phyloP scores from a whole-genome alignment of 1,140 invertebrate genomes.

The Ostrea edulis region DNA sequence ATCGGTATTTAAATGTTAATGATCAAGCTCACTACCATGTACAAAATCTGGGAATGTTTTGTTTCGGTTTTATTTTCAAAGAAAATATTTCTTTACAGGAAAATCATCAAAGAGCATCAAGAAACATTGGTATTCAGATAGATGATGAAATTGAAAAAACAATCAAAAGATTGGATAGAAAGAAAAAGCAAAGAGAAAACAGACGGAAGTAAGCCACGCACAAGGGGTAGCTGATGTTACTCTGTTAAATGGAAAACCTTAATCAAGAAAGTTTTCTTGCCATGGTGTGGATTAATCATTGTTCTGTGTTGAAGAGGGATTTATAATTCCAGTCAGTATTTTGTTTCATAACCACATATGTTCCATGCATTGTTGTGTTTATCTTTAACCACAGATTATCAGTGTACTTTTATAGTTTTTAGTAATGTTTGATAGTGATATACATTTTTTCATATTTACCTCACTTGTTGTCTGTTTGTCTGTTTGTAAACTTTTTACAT shows the following conservation, averaged over 20 bases:
- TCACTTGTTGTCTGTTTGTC: too few relatives aligned
- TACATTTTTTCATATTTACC: not conserved
- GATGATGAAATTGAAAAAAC: conserved; percentile 10
- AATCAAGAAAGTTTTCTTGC: too few relatives aligned
- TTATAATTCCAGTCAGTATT: not conserved
- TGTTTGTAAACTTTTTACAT: too few relatives aligned
- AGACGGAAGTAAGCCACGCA: not conserved
- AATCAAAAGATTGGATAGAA: conserved; percentile 43
- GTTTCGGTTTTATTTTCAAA: too few relatives aligned
- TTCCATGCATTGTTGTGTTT: not conserved
- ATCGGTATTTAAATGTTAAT: too few relatives aligned
- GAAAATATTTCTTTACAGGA: conserved; percentile 29
- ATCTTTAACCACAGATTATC: not conserved
- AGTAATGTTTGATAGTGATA: not conserved
- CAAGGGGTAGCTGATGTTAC: too few relatives aligned
- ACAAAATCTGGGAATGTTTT: too few relatives aligned
- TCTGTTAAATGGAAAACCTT: too few relatives aligned
- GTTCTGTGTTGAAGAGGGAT: too few relatives aligned
- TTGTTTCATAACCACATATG: not conserved
- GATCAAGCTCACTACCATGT: too few relatives aligned
- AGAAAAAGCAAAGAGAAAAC: conserved; percentile 38
- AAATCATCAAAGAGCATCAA: conserved; percentile 31
- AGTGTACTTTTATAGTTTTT: not conserved
- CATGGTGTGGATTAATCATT: too few relatives aligned
- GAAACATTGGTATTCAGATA: conserved; percentile 35